Evolutionary conservation across 2,113 vertebrate species (phyloP).

Genomic region (Numenius arquata): DNA sequence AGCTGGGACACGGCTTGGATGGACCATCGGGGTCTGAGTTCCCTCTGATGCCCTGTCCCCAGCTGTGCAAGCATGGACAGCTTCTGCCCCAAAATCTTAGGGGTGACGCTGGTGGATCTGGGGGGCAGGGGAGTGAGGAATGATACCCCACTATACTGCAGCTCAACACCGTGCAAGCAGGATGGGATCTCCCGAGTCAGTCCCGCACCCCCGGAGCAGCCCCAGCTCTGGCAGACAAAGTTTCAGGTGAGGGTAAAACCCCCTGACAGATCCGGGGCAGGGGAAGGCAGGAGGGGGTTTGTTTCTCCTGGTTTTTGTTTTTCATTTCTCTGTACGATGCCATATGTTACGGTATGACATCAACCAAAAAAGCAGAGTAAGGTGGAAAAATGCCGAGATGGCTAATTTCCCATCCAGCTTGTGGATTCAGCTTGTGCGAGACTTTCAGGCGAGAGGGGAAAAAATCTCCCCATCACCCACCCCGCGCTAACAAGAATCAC

Average conservation of each 20-base stretch:
- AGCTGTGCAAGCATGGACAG: not conserved
- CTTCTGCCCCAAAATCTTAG: not conserved
- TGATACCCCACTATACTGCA: not conserved
- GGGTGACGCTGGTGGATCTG: not conserved
- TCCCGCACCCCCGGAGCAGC: not conserved
- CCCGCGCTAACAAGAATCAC: not conserved
- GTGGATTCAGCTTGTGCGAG: constrained; percentile 1
- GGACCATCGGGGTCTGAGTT: not conserved
- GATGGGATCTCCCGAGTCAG: not conserved
- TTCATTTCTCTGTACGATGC: not conserved
- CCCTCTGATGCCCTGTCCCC: not conserved
- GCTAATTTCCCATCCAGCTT: constrained; percentile 54
- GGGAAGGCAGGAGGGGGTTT: not conserved
- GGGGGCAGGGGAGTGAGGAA: not conserved
- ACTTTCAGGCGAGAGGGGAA: not conserved
- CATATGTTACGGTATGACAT: constrained; percentile 39
- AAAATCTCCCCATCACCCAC: constrained; percentile 28
- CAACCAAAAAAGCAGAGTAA: constrained; percentile 23
- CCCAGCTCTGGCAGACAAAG: accelerated
- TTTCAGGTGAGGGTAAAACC: not conserved
- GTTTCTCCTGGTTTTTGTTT: constrained; percentile 26
- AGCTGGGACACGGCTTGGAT: not conserved
- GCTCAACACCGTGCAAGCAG: not conserved
- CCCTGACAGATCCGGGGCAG: not conserved
- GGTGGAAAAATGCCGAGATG: constrained; percentile 64